Evolutionary conservation across 2,113 vertebrate species (phyloP).

Genomic region (Coptodon bakossiorum): DNA sequence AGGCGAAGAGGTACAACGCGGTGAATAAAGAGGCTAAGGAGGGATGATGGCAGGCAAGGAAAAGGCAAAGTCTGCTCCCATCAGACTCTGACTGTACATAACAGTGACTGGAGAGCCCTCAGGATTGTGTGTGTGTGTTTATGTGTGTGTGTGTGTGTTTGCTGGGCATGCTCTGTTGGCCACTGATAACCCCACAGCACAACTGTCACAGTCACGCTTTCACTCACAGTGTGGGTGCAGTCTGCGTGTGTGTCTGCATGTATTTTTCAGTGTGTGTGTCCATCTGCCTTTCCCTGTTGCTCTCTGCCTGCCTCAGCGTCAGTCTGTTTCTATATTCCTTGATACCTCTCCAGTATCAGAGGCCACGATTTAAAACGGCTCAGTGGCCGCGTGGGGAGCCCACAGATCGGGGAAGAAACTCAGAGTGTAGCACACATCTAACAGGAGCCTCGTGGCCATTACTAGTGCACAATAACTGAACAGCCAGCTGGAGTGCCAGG

Average conservation of each 20-base stretch:
- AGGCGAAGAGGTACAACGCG: background rate
- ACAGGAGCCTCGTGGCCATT: conserved; percentile 37
- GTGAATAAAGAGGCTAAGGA: conserved; percentile 14
- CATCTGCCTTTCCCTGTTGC: conserved; percentile 27
- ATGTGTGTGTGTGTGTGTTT: background rate
- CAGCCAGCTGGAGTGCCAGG: conserved; percentile 50
- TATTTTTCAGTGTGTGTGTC: conserved; percentile 3
- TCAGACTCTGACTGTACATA: conserved; percentile 40
- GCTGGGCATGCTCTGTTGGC: conserved; percentile 52
- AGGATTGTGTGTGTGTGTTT: background rate
- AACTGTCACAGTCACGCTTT: conserved; percentile 62
- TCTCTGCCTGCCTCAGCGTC: conserved; percentile 30
- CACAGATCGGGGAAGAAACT: conserved; percentile 8
- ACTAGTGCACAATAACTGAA: conserved; percentile 39
- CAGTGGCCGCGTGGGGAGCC: background rate
- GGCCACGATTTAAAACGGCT: conserved; percentile 15
- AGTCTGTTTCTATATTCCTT: conserved; percentile 4
- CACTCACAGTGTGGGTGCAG: conserved; percentile 33
- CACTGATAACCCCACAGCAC: conserved; percentile 62
- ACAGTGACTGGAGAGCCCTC: conserved; percentile 33
- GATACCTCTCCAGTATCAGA: conserved; percentile 32
- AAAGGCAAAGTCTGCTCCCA: conserved; percentile 31
- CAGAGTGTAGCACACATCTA: background rate
- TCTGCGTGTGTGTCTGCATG: background rate
- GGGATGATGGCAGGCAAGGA: conserved; percentile 22